These are phyloP conservation scores for Gavia stellata DNA, from an alignment of 2,113 vertebrate species.

Conservation along the genomic window DNA sequence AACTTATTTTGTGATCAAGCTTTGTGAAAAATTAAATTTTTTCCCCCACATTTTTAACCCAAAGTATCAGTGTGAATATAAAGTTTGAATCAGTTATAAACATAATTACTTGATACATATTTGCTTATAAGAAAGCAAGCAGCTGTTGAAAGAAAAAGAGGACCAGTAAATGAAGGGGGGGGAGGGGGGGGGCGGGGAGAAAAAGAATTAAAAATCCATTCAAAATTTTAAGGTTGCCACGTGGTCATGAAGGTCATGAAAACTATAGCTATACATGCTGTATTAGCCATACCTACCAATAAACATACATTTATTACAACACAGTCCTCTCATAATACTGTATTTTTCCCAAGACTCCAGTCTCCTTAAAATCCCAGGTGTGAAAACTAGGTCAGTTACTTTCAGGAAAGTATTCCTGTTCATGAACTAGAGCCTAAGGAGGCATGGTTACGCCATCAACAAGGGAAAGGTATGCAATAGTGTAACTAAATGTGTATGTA, in stretches of 20 bases:
- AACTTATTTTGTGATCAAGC: not conserved
- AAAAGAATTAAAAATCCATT: not conserved
- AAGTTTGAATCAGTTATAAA: not conserved
- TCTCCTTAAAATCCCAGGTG: not conserved
- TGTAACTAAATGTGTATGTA: not conserved
- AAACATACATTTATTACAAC: not conserved
- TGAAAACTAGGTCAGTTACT: not conserved
- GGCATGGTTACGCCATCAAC: not conserved
- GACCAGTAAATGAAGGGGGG: not conserved
- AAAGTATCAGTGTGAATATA: not conserved
- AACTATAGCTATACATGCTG: not conserved
- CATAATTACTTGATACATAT: not conserved
- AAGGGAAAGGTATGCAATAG: not conserved
- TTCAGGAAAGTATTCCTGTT: not conserved
- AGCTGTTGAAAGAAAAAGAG: not conserved
- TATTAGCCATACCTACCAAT: not conserved
- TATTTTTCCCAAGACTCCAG: not conserved
- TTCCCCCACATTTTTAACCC: not conserved
- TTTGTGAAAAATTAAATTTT: not conserved
- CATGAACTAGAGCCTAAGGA: not conserved
- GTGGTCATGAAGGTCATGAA: not conserved
- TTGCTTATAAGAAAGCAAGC: not conserved
- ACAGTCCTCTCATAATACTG: not conserved
- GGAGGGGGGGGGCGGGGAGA: rapidly evolving
- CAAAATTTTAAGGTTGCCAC: not conserved